Base-by-base conservation (phyloP, 2,888 invertebrate genomes). In the Crocallis elinguaria region DNA sequence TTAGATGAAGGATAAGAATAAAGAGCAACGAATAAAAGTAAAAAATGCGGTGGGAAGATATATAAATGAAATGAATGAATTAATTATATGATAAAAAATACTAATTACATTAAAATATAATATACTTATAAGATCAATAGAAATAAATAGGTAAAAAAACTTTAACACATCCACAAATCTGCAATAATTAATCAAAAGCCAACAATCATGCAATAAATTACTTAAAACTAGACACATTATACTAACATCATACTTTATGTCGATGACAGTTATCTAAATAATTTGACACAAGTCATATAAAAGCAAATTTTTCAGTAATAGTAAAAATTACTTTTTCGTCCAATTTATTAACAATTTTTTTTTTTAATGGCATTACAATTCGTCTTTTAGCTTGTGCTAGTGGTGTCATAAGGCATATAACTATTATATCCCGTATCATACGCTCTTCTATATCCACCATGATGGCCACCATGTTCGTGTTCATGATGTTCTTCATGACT, bases 401-500 rank as follows among this genome's bases (percentile, higher is more conserved):
- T 75, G 0, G 82, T 77, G 25, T 86, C 89, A 60, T 91, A 89
- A 12, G 90, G 90, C 81, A 82, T 80, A 17, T 91, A 91, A 41
- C 82, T 89, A 29, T 84, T 88, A 46, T 89, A 90, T n/a, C 79
- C 75, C 27, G 72, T 62, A 42, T 93, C 93, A 45, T 93, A 84
- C 0, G 93, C 93, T 61, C 93, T 80, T 49, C 93, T 91, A 49
- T 93, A 93, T 0, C 93, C 93, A 0, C 88, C 88, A 48, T 92
- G 92, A 44, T 93, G 92, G 0, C 92, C 92, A 61, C 92, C 92
- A 61, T 92, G 91, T 0, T 91, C 92, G 23, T 90, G 88, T 11
- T 92, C 88, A 58, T 93, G 93, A 14, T 93, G 93, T 52, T 94
- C 94, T 56, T 95, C 94, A 53, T 95, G 94, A 52, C 94, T 94